Evolutionary conservation across 2,888 invertebrate genomes (phyloP).

Genomic region (Syritta pipiens): DNA sequence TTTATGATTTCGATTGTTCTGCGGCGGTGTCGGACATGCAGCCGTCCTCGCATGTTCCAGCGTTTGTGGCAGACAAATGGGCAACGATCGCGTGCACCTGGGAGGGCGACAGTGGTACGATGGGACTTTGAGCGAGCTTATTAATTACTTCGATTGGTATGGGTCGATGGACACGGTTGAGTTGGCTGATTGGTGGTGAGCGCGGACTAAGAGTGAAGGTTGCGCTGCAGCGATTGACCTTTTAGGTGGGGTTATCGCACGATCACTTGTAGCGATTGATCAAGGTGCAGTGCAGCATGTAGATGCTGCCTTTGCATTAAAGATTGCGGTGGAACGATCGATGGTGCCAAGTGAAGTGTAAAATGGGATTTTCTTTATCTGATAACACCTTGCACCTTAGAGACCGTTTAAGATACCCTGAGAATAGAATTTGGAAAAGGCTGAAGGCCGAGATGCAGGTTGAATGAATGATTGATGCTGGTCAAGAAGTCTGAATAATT

Average conservation of each 20-base stretch:
- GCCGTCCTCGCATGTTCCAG: slow-evolving; percentile 15
- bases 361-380: slow-evolving; percentile 22
- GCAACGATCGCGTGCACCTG: slow-evolving; percentile 42
- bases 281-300: slow-evolving; percentile 1
- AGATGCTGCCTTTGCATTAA: slow-evolving; percentile 1
- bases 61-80: slow-evolving; percentile 52
- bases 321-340: slow-evolving; percentile 4
- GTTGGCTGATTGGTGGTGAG: slow-evolving; percentile 1
- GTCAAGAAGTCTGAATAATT: no score
- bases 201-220: slow-evolving; percentile 27
- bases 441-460: no score
- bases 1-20: slow-evolving; percentile 62
- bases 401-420: no score
- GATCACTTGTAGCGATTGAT: slow-evolving; percentile 2
- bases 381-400: slow-evolving; percentile 21
- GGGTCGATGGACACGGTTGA: slow-evolving; percentile 36
- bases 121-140: slow-evolving; percentile 43
- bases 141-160: slow-evolving; percentile 46
- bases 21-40: background rate
- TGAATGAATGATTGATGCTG: no score
- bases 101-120: slow-evolving; percentile 50
- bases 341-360: slow-evolving; percentile 18
- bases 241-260: slow-evolving; percentile 22
- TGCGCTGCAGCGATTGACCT: slow-evolving; percentile 37
- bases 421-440: no score